phyloP scores from a whole-genome alignment of 2,113 vertebrate species.

The Microcebus jonahi region DNA sequence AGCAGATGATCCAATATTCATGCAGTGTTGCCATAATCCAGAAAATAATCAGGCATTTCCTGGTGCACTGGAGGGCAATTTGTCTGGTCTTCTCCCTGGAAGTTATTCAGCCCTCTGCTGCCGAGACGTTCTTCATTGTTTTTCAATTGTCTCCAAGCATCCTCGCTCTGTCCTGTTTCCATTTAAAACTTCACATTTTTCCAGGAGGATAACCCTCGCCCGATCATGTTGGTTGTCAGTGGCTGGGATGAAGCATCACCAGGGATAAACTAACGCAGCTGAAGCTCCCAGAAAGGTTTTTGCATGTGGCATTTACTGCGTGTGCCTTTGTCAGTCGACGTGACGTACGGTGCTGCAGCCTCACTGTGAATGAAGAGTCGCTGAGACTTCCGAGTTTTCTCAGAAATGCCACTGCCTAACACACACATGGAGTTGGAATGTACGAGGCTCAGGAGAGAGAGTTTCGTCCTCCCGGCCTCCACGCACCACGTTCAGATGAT shows the following conservation, averaged over 20 bases:
- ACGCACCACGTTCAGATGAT: not conserved
- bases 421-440: not conserved
- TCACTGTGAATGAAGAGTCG: not conserved
- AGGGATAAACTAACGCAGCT: not conserved
- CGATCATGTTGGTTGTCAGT: conserved; percentile 18
- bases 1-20: not conserved
- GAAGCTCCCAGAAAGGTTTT: not conserved
- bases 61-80: not conserved
- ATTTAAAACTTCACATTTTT: conserved; percentile 47
- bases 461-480: not conserved
- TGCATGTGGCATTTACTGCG: not conserved
- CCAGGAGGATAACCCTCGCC: not conserved
- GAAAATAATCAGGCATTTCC: conserved; percentile 38
- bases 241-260: not conserved
- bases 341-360: not conserved
- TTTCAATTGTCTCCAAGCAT: conserved; percentile 3
- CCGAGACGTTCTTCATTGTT: conserved; percentile 1
- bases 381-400: not conserved
- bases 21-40: not conserved
- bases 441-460: not conserved
- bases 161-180: not conserved
- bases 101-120: not conserved
- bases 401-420: not conserved
- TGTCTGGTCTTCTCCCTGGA: not conserved
- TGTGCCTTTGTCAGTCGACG: not conserved